Percentiles rank a stretch among this genome's conserved stretches.
Evolutionary conservation across 2,113 vertebrate genomes (phyloP).

Genomic region (Odontesthes bonariensis): DNA sequence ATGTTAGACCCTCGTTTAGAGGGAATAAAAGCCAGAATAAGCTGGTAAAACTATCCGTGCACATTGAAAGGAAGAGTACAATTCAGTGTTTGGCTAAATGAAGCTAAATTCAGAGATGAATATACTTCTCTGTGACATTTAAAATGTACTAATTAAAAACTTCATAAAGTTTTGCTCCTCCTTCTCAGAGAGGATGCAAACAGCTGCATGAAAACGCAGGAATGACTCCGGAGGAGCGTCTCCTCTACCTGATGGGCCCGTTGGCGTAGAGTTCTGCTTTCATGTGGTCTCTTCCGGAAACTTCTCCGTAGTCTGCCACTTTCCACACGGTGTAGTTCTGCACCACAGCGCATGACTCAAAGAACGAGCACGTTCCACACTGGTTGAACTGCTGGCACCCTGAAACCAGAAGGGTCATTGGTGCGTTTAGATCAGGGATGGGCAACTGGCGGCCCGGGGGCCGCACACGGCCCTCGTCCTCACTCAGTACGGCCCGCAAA

Average conservation of each 20-base stretch:
- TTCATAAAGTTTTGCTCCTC: background rate
- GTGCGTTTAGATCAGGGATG: background rate
- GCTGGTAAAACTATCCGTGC: background rate
- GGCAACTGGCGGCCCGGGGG: too few relatives aligned
- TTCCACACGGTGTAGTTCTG: constrained; percentile 76
- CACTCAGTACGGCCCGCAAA: too few relatives aligned
- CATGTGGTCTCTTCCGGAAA: constrained; percentile 72
- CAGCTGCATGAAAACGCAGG: too few relatives aligned
- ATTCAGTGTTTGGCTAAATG: background rate
- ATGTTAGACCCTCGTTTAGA: too few relatives aligned
- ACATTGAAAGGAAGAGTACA: background rate
- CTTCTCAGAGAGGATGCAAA: too few relatives aligned
- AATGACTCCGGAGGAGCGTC: background rate
- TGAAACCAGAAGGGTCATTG: constrained; percentile 55
- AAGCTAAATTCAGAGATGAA: background rate
- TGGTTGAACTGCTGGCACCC: constrained; percentile 92
- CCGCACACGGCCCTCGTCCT: too few relatives aligned
- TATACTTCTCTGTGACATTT: background rate
- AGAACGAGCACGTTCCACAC: constrained; percentile 90
- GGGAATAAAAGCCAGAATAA: background rate
- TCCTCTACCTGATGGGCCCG: constrained; percentile 73
- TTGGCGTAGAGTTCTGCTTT: constrained; percentile 72
- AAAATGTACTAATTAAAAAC: too few relatives aligned
- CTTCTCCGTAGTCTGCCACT: constrained; percentile 73
- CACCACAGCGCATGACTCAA: constrained; percentile 86